A percentile compares a stretch with the other conserved stretches of the same genome.
Evolutionary conservation across 2,113 vertebrate species (phyloP).

Genomic region (Dromas ardeola): DNA sequence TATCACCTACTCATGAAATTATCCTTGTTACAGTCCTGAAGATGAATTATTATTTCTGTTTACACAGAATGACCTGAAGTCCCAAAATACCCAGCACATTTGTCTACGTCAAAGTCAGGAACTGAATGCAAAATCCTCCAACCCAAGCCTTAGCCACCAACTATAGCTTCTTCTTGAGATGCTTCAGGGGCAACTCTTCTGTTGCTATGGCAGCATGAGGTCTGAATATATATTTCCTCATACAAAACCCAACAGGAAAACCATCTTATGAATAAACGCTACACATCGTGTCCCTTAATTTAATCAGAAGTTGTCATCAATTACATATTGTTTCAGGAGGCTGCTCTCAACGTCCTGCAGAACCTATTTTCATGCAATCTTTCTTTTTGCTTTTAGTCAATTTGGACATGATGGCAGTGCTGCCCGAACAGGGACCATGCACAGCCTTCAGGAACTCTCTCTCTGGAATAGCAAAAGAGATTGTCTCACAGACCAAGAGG

Average conservation of each 20-base stretch:
- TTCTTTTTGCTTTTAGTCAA: not conserved
- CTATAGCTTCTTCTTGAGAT: not conserved
- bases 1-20: not conserved
- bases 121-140: not conserved
- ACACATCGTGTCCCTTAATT: not conserved
- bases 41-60: not conserved
- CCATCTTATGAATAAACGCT: not conserved
- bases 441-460: not conserved
- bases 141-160: not conserved
- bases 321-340: not conserved
- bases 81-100: not conserved
- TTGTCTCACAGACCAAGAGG: not conserved
- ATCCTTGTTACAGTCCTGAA: not conserved
- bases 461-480: not conserved
- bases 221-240: not conserved
- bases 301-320: not conserved
- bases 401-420: not conserved
- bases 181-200: not conserved
- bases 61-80: not conserved
- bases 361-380: not conserved
- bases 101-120: not conserved
- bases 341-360: not conserved
- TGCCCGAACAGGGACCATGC: not conserved
- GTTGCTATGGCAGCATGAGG: not conserved
- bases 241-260: not conserved